Evolutionary conservation across 2,113 vertebrate species (phyloP).

Genomic region (Eolophus roseicapilla): DNA sequence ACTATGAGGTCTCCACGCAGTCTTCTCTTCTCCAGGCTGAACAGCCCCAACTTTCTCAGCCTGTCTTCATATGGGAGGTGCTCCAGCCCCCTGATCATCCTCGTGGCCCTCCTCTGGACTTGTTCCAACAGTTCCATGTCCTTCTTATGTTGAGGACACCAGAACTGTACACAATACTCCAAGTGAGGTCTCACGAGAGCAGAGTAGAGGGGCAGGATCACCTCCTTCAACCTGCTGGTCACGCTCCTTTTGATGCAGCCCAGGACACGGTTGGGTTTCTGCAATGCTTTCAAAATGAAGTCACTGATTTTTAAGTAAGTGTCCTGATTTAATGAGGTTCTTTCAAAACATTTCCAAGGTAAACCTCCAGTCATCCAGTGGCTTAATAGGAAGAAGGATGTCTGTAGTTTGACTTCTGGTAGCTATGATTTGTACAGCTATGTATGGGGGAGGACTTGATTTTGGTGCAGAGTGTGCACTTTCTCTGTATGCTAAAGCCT

Average conservation of each 20-base stretch:
- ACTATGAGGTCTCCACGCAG: too few species aligned
- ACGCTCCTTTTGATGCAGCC: background rate
- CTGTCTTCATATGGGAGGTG: too few species aligned
- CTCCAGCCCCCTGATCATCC: too few species aligned
- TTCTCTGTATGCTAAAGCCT: background rate
- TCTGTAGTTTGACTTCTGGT: background rate
- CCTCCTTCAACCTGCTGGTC: background rate
- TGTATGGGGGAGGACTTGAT: background rate
- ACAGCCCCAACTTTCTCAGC: too few species aligned
- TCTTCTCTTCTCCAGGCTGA: too few species aligned
- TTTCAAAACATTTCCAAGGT: background rate
- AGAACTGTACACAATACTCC: background rate
- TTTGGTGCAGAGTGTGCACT: accelerated
- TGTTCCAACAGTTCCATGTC: too few species aligned
- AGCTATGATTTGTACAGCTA: background rate
- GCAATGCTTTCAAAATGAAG: background rate
- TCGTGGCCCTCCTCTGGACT: too few species aligned
- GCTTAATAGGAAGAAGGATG: background rate
- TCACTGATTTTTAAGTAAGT: background rate
- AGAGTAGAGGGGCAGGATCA: background rate
- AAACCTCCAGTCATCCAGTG: background rate
- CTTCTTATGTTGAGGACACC: background rate
- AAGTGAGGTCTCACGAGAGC: background rate
- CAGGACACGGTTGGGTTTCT: background rate
- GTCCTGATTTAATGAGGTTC: background rate